These are phyloP conservation scores for Vicugna pacos DNA, from an alignment of 2,113 vertebrate species.

Conservation along the genomic window DNA sequence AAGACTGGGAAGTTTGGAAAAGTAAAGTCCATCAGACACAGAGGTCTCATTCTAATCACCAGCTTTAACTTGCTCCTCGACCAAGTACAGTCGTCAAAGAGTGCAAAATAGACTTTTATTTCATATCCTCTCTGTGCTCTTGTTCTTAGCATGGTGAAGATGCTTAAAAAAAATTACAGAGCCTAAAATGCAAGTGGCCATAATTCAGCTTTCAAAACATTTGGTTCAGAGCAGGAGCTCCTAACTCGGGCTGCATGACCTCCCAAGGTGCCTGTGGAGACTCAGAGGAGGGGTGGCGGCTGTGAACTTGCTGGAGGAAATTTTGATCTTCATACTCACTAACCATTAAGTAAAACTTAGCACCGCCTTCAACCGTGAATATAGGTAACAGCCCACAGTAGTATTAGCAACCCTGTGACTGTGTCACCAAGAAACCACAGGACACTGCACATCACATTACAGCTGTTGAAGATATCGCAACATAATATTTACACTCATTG, in stretches of 20 bases:
- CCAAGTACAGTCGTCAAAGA: not conserved
- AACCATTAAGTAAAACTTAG: constrained; percentile 2
- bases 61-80: constrained; percentile 17
- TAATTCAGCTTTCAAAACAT: not conserved
- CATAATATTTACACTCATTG: not conserved
- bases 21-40: not conserved
- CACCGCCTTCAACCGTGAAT: not conserved
- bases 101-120: constrained; percentile 49
- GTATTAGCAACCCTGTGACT: not conserved
- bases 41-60: not conserved
- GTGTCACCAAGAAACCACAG: not conserved
- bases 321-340: not conserved
- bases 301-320: not conserved
- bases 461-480: not conserved
- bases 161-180: not conserved
- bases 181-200: not conserved
- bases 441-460: not conserved
- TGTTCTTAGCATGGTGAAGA: not conserved
- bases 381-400: not conserved
- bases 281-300: not conserved
- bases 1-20: not conserved
- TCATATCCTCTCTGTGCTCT: constrained; percentile 19
- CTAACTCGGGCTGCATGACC: not conserved
- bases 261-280: not conserved
- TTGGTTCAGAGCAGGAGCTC: not conserved